These are phyloP conservation scores for Pseudorhiza aurosa DNA, from an alignment of 30 jellyfish, hydroid and myxozoan species.

Conservation along the genomic window DNA sequence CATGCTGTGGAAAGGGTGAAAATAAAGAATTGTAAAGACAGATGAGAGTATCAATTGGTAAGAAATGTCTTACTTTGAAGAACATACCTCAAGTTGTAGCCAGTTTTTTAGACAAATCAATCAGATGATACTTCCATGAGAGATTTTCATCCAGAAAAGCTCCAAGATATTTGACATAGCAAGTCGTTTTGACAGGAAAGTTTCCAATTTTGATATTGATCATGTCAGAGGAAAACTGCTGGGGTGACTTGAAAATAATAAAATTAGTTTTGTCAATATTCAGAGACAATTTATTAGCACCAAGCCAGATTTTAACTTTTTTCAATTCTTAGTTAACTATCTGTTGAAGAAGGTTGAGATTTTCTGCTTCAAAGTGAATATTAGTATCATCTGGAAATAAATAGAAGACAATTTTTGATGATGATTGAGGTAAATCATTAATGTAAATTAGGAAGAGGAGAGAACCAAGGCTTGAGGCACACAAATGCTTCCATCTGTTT, in stretches of 20 bases:
- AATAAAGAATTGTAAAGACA: slow-evolving; percentile 69
- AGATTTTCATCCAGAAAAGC: slow-evolving; percentile 28
- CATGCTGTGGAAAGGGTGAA: slow-evolving; percentile 59
- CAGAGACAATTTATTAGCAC: slow-evolving; percentile 42
- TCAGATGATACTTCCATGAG: slow-evolving; percentile 3
- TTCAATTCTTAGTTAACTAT: slow-evolving; percentile 56
- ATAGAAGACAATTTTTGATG: slow-evolving; percentile 20
- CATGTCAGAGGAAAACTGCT: slow-evolving; percentile 1
- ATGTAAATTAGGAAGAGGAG: slow-evolving; percentile 62
- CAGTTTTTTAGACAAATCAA: slow-evolving; percentile 19
- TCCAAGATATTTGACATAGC: slow-evolving; percentile 56
- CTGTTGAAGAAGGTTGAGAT: slow-evolving; percentile 19
- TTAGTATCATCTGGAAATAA: slow-evolving; percentile 77
- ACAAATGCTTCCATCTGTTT: no score
- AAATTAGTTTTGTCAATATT: slow-evolving; percentile 62
- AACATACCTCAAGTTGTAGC: slow-evolving; percentile 17
- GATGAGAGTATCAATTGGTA: slow-evolving; percentile 35
- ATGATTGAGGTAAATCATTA: slow-evolving; percentile 60
- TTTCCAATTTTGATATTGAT: slow-evolving; percentile 41
- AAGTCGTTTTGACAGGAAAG: slow-evolving; percentile 20
- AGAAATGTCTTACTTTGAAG: slow-evolving; percentile 41
- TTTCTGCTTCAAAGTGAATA: slow-evolving; percentile 39
- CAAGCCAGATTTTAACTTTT: slow-evolving; percentile 66
- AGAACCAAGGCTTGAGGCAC: slow-evolving; percentile 68
- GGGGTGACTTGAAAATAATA: slow-evolving; percentile 43